These are phyloP conservation scores for Thaumetopoea pityocampa DNA, from an alignment of 1,140 invertebrate genomes.

Conservation along the genomic window DNA sequence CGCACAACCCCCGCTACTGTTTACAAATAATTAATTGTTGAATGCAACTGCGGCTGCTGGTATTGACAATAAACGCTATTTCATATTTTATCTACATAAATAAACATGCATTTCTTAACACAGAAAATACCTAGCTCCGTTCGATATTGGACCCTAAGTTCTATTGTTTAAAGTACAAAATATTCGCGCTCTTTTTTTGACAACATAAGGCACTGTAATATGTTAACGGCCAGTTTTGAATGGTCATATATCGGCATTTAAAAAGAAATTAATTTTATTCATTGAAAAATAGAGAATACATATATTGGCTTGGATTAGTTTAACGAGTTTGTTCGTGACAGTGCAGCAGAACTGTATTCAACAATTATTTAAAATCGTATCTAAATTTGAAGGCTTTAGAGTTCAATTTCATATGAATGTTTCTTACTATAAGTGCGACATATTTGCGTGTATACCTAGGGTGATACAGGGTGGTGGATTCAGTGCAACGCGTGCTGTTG, in stretches of 20 bases:
- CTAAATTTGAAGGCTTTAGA: constrained; percentile 11
- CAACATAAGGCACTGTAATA: constrained; percentile 3
- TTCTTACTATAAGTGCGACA: constrained; percentile 8
- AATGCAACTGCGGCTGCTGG: constrained; percentile 64
- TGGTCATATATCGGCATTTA: constrained; percentile 50
- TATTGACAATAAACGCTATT: constrained; percentile 65
- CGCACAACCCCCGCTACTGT: constrained; percentile 47
- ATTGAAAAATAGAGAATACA: constrained; percentile 68
- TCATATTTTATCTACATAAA: constrained; percentile 48
- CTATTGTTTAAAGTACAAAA: constrained; percentile 21
- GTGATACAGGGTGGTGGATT: constrained; percentile 56
- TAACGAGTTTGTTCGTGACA: constrained; percentile 37
- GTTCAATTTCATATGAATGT: constrained; percentile 20
- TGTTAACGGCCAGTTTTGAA: constrained; percentile 31
- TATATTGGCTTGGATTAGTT: constrained; percentile 71
- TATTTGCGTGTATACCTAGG: constrained; percentile 27
- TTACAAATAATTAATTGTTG: constrained; percentile 72
- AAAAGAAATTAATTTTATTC: constrained; percentile 70
- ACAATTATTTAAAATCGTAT: constrained; percentile 13
- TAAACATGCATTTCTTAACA: constrained; percentile 36
- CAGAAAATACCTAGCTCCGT: constrained; percentile 6
- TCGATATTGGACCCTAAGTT: constrained; percentile 21
- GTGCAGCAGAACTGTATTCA: constrained; percentile 18
- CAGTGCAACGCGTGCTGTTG: constrained; percentile 65
- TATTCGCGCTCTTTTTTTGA: neutral